phyloP scores from a whole-genome alignment of 2,113 vertebrate species.

The Gracilinanus agilis region DNA sequence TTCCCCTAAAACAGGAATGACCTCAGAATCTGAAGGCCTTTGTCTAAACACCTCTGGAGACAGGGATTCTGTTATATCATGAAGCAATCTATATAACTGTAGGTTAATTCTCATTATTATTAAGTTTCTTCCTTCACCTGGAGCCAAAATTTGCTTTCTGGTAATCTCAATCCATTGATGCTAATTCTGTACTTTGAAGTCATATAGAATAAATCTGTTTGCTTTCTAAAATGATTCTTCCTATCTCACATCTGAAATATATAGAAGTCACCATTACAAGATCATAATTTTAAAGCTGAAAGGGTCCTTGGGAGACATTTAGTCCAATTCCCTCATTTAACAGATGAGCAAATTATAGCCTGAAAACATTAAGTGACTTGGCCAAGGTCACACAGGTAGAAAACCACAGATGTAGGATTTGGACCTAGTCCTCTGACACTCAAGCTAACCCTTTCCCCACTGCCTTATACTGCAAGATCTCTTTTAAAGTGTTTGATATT shows the following conservation, averaged over 20 bases:
- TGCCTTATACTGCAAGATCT: no score
- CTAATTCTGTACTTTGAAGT: neutral
- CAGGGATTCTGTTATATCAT: neutral
- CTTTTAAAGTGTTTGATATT: neutral
- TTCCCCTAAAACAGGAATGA: neutral
- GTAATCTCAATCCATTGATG: neutral
- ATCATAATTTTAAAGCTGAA: neutral
- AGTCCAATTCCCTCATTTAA: neutral
- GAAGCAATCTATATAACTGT: neutral
- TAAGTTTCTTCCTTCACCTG: neutral
- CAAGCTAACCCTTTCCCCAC: neutral
- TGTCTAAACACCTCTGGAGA: neutral
- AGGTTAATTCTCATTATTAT: neutral
- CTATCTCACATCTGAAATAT: neutral
- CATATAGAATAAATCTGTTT: neutral
- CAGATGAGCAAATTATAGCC: neutral
- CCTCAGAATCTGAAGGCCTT: neutral
- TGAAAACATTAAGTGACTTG: neutral
- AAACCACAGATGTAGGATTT: neutral
- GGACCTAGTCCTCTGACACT: neutral
- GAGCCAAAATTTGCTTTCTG: neutral
- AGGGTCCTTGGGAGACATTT: neutral
- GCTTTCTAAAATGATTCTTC: neutral
- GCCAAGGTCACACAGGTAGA: neutral
- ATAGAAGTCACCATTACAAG: neutral